These are phyloP conservation scores for Rhegmatorhina hoffmannsi DNA, from an alignment of 2,113 vertebrate species.

Conservation along the genomic window DNA sequence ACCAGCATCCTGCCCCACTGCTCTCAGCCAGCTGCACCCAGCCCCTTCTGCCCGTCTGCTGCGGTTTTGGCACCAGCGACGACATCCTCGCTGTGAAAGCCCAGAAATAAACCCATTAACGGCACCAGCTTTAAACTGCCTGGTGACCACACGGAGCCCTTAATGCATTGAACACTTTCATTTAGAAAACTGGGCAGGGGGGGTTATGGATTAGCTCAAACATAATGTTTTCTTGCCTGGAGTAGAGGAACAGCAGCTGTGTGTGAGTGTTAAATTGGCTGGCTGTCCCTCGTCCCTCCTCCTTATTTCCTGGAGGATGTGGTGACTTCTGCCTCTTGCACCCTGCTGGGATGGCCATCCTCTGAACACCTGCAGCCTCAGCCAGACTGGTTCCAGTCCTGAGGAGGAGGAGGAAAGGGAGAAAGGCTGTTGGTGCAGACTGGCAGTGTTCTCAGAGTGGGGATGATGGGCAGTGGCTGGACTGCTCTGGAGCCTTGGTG, in stretches of 20 bases:
- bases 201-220: neutral
- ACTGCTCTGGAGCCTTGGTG: accelerated
- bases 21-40: neutral
- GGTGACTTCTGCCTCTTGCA: neutral
- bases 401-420: neutral
- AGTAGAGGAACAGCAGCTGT: neutral
- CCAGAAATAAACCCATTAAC: neutral
- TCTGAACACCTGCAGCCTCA: neutral
- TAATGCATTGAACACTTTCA: neutral
- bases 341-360: neutral
- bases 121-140: neutral
- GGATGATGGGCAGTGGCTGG: no score
- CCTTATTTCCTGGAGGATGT: neutral
- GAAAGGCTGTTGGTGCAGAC: neutral
- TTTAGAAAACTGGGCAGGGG: neutral
- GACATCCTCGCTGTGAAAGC: neutral
- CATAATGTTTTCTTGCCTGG: neutral
- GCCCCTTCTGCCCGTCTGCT: neutral
- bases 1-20: neutral
- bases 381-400: neutral
- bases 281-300: neutral
- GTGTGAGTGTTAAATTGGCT: neutral
- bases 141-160: neutral
- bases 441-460: accelerated
- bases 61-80: neutral